A percentile compares a stretch with the other conserved stretches of the same genome.
These are phyloP conservation scores for Gisinianus flammeolus DNA, from an alignment of 2,888 invertebrate species.

Conservation along the genomic window DNA sequence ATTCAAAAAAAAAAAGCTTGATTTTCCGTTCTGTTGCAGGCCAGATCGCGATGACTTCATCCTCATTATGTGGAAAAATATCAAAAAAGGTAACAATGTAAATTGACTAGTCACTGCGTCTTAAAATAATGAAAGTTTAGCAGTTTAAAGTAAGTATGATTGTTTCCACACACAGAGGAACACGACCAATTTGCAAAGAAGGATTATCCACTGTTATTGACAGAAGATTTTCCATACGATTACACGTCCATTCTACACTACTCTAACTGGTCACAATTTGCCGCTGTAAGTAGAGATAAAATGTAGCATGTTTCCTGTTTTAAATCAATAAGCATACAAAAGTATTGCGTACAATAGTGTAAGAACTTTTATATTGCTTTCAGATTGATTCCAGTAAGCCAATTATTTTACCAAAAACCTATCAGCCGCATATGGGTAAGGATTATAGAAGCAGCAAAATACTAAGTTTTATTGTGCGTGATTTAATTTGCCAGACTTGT, in stretches of 20 bases:
- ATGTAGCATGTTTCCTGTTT: too few relatives aligned
- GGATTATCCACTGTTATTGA: conserved; percentile 23
- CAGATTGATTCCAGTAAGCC: conserved; percentile 40
- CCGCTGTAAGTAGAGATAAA: too few relatives aligned
- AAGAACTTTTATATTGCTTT: too few relatives aligned
- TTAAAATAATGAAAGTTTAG: background rate
- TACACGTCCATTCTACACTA: conserved; percentile 52
- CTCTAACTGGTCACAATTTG: conserved; percentile 39
- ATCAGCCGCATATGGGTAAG: background rate
- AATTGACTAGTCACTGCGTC: background rate
- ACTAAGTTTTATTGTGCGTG: background rate
- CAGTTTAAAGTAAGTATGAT: background rate
- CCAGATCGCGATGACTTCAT: conserved; percentile 57
- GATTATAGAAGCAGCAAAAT: background rate
- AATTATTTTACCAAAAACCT: conserved; percentile 43
- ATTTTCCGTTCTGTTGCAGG: conserved; percentile 20
- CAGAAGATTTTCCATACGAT: conserved; percentile 48
- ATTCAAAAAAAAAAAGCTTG: too few relatives aligned
- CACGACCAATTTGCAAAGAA: conserved; percentile 34
- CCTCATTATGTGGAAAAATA: conserved; percentile 52
- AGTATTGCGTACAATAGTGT: too few relatives aligned
- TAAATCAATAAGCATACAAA: too few relatives aligned
- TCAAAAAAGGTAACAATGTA: conserved; percentile 41
- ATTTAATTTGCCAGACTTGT: background rate
- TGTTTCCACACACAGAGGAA: conserved; percentile 23